Percentiles rank a stretch among this genome's conserved stretches.
phyloP scores from a whole-genome alignment of 2,113 vertebrate species.

The Phylloscopus trochilus region DNA sequence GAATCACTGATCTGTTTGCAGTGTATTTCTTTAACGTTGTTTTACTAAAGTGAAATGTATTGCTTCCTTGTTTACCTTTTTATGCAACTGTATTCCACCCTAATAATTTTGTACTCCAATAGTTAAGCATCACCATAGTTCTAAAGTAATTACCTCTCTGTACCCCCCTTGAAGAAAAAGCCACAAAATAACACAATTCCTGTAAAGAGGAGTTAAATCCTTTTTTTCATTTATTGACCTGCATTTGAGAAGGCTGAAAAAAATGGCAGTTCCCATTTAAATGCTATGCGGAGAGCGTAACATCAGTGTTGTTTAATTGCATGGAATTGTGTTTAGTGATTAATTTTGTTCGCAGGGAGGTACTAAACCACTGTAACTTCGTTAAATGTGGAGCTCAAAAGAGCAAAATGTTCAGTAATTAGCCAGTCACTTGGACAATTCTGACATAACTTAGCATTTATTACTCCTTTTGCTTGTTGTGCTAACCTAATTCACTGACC shows the following conservation, averaged over 20 bases:
- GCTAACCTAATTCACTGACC: constrained; percentile 47
- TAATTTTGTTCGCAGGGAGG: constrained; percentile 35
- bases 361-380: not conserved
- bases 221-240: constrained; percentile 25
- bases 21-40: not conserved
- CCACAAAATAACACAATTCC: not conserved
- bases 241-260: constrained; percentile 18
- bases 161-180: not conserved
- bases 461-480: constrained; percentile 46
- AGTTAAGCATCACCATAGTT: not conserved
- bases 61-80: not conserved
- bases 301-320: constrained; percentile 28
- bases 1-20: not conserved
- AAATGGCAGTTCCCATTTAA: constrained; percentile 32
- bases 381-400: not conserved
- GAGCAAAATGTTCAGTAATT: constrained; percentile 27
- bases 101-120: not conserved
- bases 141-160: not conserved
- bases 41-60: not conserved
- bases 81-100: not conserved
- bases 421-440: constrained; percentile 44
- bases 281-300: not conserved
- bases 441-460: constrained; percentile 35
- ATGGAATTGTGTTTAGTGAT: constrained; percentile 65
- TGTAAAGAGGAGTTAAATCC: not conserved